Base-by-base conservation (phyloP, 2,113 vertebrate genomes). In the Fregata magnificens region DNA sequence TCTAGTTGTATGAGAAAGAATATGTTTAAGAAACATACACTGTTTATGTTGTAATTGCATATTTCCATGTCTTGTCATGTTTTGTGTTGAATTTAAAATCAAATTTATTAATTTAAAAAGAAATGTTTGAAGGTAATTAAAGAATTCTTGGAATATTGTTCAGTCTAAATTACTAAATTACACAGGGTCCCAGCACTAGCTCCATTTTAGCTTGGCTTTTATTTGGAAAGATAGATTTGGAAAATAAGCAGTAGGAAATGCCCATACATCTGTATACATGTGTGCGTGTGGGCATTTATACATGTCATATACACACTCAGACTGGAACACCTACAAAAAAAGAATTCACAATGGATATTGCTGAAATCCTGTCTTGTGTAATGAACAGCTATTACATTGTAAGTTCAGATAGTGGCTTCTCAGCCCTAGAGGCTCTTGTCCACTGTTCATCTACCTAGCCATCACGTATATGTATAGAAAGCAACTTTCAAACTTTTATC, bases 191-290 rank as follows among this genome's bases (percentile, higher is more conserved):
- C 16, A 55, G 28, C 11, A 50, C 28, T 61, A 79, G 29, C 21
- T 66, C 29, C 4, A 6, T 87, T 92, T 82, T 62, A 63, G 8
- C 50, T 58, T 55, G 45, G 13, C 5, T 72, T 90, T 79, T 76
- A 7, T 79, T 58, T 85, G 12, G 50, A 78, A 94, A 78, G 13
- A 70, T 5, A 73, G 36, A 29, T 61, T 86, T 86, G 40, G 56
- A 76, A 93, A 95, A 85, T 14, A 74, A 71, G 7, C 8, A 56
- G 19, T 24, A 32, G 6, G 19, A 58, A 86, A 56, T 50, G 14
- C 32, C n/a, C 5, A 5, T 55, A 42, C 7, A 7, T 56, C 32
- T 1, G 2, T 50, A 45, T 21, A 31, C 5, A 8, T 15, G 6
- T 40, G 42, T 34, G 11, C 4, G 0, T 19, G 12, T 65, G 7